These are phyloP conservation scores for Morpho helenor DNA, from an alignment of 2,888 invertebrate species.

Conservation along the genomic window DNA sequence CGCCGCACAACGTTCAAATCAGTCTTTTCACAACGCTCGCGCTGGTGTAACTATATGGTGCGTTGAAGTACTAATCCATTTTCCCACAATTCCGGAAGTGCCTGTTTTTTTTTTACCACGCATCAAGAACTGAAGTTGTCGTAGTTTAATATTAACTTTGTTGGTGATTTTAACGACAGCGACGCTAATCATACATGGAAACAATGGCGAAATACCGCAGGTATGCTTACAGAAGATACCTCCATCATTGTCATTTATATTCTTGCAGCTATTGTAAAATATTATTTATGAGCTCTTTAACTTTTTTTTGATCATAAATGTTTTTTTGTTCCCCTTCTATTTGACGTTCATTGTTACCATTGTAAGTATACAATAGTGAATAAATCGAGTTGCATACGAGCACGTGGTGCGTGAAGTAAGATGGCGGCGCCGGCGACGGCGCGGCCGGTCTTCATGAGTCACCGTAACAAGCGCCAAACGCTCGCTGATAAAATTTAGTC, in stretches of 20 bases:
- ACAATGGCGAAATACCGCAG: constrained; percentile 67
- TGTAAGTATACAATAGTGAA: constrained; percentile 11
- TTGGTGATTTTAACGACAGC: neutral
- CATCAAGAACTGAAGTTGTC: neutral
- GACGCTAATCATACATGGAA: constrained; percentile 37
- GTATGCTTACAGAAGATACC: constrained; percentile 36
- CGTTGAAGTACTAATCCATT: constrained; percentile 17
- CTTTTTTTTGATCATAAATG: neutral
- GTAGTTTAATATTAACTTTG: too few species aligned
- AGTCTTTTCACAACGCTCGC: constrained; percentile 76
- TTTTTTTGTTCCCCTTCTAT: neutral
- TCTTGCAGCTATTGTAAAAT: neutral
- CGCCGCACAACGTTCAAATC: constrained; percentile 50
- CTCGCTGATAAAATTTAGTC: constrained; percentile 34
- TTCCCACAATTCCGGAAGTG: constrained; percentile 10
- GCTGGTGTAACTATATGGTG: constrained; percentile 57
- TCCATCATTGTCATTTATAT: neutral
- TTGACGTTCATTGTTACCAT: constrained; percentile 1
- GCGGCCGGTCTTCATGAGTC: constrained; percentile 33
- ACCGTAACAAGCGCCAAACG: constrained; percentile 31
- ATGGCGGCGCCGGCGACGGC: constrained; percentile 58
- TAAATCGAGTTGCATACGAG: constrained; percentile 35
- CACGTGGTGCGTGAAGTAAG: constrained; percentile 71
- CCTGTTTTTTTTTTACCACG: constrained; percentile 1
- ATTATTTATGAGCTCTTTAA: neutral